A percentile compares a stretch with the other conserved stretches of the same genome.
These are phyloP conservation scores for Zhengitettix transpicula DNA, from an alignment of 2,888 invertebrate species.

Conservation along the genomic window DNA sequence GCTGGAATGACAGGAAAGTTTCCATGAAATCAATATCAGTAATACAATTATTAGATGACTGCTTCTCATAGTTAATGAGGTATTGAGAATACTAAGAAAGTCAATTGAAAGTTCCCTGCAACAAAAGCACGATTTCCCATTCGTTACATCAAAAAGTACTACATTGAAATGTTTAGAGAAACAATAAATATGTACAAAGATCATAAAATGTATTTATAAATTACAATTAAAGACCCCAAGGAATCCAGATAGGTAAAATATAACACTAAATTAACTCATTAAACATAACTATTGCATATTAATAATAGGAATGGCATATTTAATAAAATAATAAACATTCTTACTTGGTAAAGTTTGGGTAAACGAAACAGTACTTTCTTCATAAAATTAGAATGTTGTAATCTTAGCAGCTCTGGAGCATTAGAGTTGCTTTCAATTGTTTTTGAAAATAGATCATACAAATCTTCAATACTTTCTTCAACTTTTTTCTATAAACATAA, in stretches of 20 bases:
- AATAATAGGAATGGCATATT: neutral
- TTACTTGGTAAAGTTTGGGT: slow-evolving; percentile 50
- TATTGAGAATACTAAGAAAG: too few species aligned
- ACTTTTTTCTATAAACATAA: slow-evolving; percentile 32
- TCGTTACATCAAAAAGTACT: too few species aligned
- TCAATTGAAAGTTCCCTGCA: too few species aligned
- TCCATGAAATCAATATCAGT: too few species aligned
- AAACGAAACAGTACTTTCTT: slow-evolving; percentile 48
- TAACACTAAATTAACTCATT: too few species aligned
- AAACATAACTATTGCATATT: too few species aligned
- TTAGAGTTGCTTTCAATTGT: slow-evolving; percentile 34
- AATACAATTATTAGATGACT: too few species aligned
- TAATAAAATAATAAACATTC: neutral
- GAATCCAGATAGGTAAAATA: too few species aligned
- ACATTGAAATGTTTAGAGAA: neutral
- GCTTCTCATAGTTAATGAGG: too few species aligned
- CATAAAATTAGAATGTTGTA: slow-evolving; percentile 46
- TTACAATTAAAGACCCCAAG: too few species aligned
- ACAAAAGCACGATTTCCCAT: too few species aligned
- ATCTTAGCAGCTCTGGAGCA: slow-evolving; percentile 41
- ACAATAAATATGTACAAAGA: slow-evolving; percentile 2
- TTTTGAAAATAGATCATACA: slow-evolving; percentile 32
- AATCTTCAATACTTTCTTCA: slow-evolving; percentile 36
- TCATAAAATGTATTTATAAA: neutral
- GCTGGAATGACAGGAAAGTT: too few species aligned